phyloP scores from a whole-genome alignment of 1,140 invertebrate genomes.

The Tetraneura akinire region DNA sequence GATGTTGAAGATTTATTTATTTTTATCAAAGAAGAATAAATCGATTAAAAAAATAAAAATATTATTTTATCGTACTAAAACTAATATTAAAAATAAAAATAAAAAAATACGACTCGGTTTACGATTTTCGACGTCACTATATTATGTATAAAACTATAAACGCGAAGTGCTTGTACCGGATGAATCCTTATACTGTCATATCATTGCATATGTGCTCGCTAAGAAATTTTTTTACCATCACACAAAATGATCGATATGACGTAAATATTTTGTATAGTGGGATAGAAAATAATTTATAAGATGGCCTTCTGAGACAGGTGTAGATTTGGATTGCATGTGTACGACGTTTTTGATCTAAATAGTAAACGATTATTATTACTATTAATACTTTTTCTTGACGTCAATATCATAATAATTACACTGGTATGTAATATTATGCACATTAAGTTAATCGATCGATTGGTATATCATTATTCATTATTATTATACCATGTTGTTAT shows the following conservation, averaged over 20 bases:
- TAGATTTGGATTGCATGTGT: background rate
- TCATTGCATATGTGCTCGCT: background rate
- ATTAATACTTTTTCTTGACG: too few relatives aligned
- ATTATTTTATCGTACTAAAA: too few relatives aligned
- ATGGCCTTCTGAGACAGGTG: slow-evolving; percentile 15
- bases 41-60: too few relatives aligned
- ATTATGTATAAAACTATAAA: too few relatives aligned
- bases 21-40: too few relatives aligned
- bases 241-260: background rate
- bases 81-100: too few relatives aligned
- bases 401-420: background rate
- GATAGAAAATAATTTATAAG: background rate
- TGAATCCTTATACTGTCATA: background rate
- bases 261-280: background rate
- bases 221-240: slow-evolving; percentile 10
- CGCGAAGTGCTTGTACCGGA: too few relatives aligned
- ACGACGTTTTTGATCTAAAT: background rate
- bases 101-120: too few relatives aligned
- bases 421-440: background rate
- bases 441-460: background rate
- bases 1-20: background rate
- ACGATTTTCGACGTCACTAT: too few relatives aligned
- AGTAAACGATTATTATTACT: background rate
- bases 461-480: background rate
- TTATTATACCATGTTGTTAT: too few relatives aligned